phyloP scores from a whole-genome alignment of 2,888 invertebrate species.

The Chesias legatella region DNA sequence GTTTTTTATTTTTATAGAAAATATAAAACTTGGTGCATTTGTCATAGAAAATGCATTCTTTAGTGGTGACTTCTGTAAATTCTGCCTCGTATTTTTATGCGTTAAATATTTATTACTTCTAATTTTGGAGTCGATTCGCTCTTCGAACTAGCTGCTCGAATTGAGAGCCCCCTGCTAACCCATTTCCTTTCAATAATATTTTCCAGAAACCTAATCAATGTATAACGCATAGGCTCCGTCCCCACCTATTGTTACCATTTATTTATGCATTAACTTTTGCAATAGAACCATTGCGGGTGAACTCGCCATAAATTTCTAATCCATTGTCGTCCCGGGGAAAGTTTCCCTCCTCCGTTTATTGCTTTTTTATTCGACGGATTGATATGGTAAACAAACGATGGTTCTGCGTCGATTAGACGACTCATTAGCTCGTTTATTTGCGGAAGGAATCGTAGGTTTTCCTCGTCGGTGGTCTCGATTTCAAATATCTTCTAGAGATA shows the following conservation, averaged over 20 bases:
- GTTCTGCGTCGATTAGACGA: slow-evolving; percentile 47
- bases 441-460: slow-evolving; percentile 4
- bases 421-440: slow-evolving; percentile 45
- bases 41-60: too few species aligned
- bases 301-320: slow-evolving; percentile 50
- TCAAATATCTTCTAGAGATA: too few species aligned
- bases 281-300: slow-evolving; percentile 62
- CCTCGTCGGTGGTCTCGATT: slow-evolving; percentile 6
- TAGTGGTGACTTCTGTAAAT: too few species aligned
- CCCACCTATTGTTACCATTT: slow-evolving; percentile 67
- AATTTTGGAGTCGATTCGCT: too few species aligned
- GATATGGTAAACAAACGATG: slow-evolving; percentile 53
- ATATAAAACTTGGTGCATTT: too few species aligned
- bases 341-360: slow-evolving; percentile 41
- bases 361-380: slow-evolving; percentile 47
- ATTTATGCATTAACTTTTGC: slow-evolving; percentile 76
- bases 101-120: too few species aligned
- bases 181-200: slow-evolving; percentile 20
- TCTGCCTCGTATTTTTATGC: too few species aligned
- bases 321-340: slow-evolving; percentile 45
- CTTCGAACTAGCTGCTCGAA: too few species aligned
- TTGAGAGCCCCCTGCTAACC: slow-evolving; percentile 1
- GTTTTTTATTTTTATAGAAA: too few species aligned
- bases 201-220: slow-evolving; percentile 17
- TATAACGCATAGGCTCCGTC: slow-evolving; percentile 19